Base-by-base conservation (phyloP, 2,113 vertebrate species). In the Ovibos moschatus region DNA sequence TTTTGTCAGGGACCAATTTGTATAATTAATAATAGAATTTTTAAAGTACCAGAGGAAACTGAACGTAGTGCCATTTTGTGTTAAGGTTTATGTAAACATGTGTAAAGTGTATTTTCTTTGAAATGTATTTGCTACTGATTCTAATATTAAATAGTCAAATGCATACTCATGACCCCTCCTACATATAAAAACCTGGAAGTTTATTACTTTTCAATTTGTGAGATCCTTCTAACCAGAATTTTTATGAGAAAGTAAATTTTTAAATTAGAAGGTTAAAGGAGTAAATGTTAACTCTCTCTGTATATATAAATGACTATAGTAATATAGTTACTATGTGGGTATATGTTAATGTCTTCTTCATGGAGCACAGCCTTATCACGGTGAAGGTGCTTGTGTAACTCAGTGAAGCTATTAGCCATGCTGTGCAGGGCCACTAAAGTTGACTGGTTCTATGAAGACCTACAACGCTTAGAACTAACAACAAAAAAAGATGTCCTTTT, bases 141-240 rank as follows among this genome's bases (percentile, higher is more conserved):
- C 89, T 92, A 85, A 87, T 76, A 91, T 82, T 95, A 89, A 89
- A 87, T 87, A 91, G 27, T 76, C 30, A 53, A 93, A 33, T 78
- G 4, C 85, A 25, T 92, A 79, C 89, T 92, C 57, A 50, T 60
- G 64, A 55, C 8, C 9, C 28, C 8, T 95, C 28, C 21, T 92
- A 53, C 10, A 62, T 83, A 23, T 40, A 95, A 94, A 55, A 94
- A 92, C 81, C 53, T 89, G 8, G 9, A 83, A 86, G 6, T 89
- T 89, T 96, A 79, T 45, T 76, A 2, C 21, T 94, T 97, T 97
- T 88, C 87, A 93, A 60, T 92, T 95, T 97, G 71, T 94, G 23
- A 92, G 14, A 40, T 96, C 64, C 10, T 87, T 45, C 53, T 51
- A 91, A 93, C 43, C 84, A 81, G 47, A 94, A 89, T 89, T 89